Evolutionary conservation across 2,113 vertebrate species (phyloP).

Genomic region (Ailurus styani): DNA sequence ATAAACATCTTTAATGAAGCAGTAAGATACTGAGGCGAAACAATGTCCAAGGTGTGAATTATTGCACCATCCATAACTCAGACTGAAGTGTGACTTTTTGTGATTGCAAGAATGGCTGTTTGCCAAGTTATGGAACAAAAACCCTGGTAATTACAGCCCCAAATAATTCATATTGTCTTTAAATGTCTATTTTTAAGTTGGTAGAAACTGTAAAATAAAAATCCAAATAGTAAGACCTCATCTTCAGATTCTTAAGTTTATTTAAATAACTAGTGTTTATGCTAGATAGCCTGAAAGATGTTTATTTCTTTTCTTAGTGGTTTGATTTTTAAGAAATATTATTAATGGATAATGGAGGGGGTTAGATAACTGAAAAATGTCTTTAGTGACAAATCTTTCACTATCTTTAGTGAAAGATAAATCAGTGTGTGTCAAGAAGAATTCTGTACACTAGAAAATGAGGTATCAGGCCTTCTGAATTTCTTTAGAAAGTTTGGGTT

Average conservation of each 20-base stretch:
- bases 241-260: conserved; percentile 24
- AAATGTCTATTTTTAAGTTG: conserved; percentile 57
- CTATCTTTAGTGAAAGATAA: background rate
- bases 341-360: background rate
- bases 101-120: conserved; percentile 47
- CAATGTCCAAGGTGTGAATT: conserved; percentile 72
- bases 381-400: background rate
- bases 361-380: background rate
- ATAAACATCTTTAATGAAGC: conserved; percentile 65
- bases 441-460: background rate
- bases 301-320: background rate
- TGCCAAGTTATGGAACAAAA: conserved; percentile 60
- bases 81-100: conserved; percentile 61
- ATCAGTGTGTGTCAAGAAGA: background rate
- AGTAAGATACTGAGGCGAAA: conserved; percentile 45
- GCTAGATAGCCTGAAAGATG: background rate
- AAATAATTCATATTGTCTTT: conserved; percentile 52
- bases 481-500: background rate
- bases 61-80: conserved; percentile 47
- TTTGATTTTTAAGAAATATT: conserved; percentile 45
- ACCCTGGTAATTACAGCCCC: conserved; percentile 25
- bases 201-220: conserved; percentile 53
- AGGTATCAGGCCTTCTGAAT: background rate
- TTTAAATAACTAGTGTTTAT: conserved; percentile 11
- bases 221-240: background rate